These are phyloP conservation scores for Silurus aristotelis DNA, from an alignment of 2,797 vertebrate genomes.

Conservation along the genomic window DNA sequence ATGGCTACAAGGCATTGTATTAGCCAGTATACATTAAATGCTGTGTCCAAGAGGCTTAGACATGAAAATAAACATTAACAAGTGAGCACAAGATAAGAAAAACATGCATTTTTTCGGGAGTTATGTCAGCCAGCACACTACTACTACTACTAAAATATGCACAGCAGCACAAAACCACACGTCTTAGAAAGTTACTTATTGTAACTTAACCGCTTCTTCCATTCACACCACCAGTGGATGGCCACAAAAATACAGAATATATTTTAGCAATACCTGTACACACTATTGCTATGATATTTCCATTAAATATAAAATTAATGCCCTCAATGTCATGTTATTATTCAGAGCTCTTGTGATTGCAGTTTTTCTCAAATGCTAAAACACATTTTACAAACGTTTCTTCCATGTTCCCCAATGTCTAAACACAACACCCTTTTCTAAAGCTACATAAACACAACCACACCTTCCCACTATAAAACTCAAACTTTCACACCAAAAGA, in stretches of 20 bases:
- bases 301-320: background rate
- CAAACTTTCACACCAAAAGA: too few relatives aligned
- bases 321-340: background rate
- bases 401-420: too few relatives aligned
- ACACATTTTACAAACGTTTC: too few relatives aligned
- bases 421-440: too few relatives aligned
- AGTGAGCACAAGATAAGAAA: background rate
- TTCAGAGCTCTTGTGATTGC: background rate
- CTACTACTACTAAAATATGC: background rate
- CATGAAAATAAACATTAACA: background rate
- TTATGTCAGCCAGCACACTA: background rate
- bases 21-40: background rate
- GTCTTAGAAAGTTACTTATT: background rate
- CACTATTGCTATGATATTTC: background rate
- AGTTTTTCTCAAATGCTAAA: too few relatives aligned
- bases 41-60: background rate
- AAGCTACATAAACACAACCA: too few relatives aligned
- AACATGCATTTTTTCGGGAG: background rate
- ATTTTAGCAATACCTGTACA: background rate
- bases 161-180: background rate
- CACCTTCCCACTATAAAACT: too few relatives aligned
- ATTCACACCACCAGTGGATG: too few relatives aligned
- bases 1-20: background rate
- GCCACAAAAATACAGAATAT: background rate
- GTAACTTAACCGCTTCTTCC: background rate